A percentile compares a stretch with the other conserved stretches of the same genome.
These are phyloP conservation scores for Aspidoscelis tigris DNA, from an alignment of 2,113 vertebrate genomes.

Conservation along the genomic window DNA sequence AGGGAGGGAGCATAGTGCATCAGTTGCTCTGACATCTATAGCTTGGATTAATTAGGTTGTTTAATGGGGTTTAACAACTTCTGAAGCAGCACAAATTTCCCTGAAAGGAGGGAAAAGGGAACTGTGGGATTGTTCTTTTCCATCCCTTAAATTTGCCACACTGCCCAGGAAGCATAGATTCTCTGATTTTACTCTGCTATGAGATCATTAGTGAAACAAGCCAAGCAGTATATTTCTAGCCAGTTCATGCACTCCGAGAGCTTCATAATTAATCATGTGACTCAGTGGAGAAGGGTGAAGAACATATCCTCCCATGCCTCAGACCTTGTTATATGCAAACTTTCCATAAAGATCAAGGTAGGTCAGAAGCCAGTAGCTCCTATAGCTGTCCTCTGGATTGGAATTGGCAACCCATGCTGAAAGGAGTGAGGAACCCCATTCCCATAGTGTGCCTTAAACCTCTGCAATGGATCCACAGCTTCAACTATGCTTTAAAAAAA, in stretches of 20 bases:
- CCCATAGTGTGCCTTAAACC: neutral
- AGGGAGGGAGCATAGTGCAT: neutral
- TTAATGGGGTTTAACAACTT: conserved; percentile 33
- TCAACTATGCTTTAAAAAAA: neutral
- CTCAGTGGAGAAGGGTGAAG: neutral
- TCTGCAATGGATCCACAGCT: neutral
- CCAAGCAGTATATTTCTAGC: neutral
- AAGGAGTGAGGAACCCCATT: neutral
- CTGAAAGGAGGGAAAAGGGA: neutral
- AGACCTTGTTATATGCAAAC: rapidly evolving
- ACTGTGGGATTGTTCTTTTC: neutral
- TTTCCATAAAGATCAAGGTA: neutral
- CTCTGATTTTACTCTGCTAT: neutral
- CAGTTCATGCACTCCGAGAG: neutral
- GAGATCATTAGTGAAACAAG: neutral
- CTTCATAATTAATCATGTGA: neutral
- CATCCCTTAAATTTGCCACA: neutral
- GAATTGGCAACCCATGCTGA: neutral
- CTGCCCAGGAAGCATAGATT: neutral
- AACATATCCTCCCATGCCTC: neutral
- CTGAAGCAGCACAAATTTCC: conserved; percentile 21
- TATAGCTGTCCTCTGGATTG: neutral
- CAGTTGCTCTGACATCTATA: conserved; percentile 21
- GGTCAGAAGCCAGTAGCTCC: neutral
- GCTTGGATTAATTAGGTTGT: conserved; percentile 23